phyloP scores from a whole-genome alignment of 1,140 invertebrate species.

The Augochlora pura region DNA sequence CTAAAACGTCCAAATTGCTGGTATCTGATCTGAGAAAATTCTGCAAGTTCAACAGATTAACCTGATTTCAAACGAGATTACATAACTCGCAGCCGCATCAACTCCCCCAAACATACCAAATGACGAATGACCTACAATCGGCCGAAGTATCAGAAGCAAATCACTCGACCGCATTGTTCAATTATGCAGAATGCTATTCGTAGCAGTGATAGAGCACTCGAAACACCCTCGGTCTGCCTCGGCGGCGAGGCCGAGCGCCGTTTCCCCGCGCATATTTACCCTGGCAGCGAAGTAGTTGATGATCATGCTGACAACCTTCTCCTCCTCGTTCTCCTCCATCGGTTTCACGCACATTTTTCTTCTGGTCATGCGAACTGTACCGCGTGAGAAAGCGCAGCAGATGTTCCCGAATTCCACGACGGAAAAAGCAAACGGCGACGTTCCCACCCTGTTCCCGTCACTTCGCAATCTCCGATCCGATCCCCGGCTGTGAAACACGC shows the following conservation, averaged over 20 bases:
- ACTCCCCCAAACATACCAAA: neutral
- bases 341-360: conserved; percentile 70
- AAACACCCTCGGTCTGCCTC: neutral
- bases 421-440: neutral
- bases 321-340: conserved; percentile 72
- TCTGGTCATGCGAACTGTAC: conserved; percentile 39
- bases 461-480: neutral
- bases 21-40: no score
- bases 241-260: neutral
- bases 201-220: no score
- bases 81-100: no score
- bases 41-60: no score
- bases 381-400: conserved; percentile 31
- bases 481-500: neutral
- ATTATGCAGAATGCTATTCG: neutral
- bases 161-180: neutral
- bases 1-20: no score
- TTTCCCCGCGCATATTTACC: conserved; percentile 67
- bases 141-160: neutral
- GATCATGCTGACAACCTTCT: conserved; percentile 75
- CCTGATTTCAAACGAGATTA: no score
- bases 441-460: neutral
- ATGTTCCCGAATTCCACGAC: conserved; percentile 17
- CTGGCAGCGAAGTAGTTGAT: conserved; percentile 75
- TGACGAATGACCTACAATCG: neutral